phyloP scores from a whole-genome alignment of 92 coral and sea anemone species.

The Zoanthus sociatus region DNA sequence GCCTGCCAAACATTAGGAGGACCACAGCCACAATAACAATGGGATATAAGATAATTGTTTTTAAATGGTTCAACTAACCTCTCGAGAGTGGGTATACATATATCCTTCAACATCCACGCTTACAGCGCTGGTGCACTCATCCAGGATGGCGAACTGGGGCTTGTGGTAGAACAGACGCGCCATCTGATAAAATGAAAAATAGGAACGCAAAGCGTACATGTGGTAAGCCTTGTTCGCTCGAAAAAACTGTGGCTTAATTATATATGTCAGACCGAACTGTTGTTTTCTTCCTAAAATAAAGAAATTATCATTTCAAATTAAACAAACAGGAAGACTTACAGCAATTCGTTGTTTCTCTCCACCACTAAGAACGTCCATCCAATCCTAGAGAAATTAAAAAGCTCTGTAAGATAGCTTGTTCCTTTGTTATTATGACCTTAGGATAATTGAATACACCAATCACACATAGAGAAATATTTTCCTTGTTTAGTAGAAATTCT shows the following conservation, averaged over 20 bases:
- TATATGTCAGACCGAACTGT: too few species aligned
- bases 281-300: too few species aligned
- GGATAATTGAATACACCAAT: too few species aligned
- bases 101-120: constrained; percentile 99
- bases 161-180: constrained; percentile 97
- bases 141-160: constrained; percentile 99
- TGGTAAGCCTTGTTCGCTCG: too few species aligned
- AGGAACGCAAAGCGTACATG: too few species aligned
- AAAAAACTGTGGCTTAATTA: too few species aligned
- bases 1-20: neutral
- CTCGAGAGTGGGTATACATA: constrained; percentile 96
- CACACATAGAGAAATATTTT: too few species aligned
- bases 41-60: too few species aligned
- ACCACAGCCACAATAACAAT: too few species aligned
- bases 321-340: constrained; percentile 57
- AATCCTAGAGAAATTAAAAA: constrained; percentile 67
- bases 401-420: neutral
- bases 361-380: constrained; percentile 99
- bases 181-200: constrained; percentile 64
- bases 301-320: too few species aligned
- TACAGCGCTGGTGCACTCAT: constrained; percentile 98
- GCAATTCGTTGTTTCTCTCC: constrained; percentile 98
- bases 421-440: too few species aligned
- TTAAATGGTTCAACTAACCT: constrained; percentile 56
- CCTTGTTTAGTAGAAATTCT: too few species aligned